Evolutionary conservation across 1,140 invertebrate genomes (phyloP), one percentile per base, ranked within the genome.

Genomic region (Cardiocondyla obscurior): DNA sequence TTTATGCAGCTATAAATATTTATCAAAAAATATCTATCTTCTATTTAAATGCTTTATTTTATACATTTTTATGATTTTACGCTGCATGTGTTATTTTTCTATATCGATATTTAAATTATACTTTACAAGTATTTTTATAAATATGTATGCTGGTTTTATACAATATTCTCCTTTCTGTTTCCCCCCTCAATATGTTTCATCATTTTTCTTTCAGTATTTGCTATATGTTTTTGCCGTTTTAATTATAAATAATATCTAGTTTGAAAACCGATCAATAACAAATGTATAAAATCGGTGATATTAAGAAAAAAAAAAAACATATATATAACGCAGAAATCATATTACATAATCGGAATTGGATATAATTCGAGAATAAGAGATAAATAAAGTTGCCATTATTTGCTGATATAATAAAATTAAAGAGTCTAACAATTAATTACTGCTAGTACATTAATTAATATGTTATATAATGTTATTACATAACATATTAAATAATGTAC

Each of bases 1-100:
- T 60, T 49, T 46, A 36, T 19, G n/a, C 10, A 46, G 28, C 8
- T 62, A 39, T 62, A 33, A 67, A 74, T 64, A 79, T 70, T 36
- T 8, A 55, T 55, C 7, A 25, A 25, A 36, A 22, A 14, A 33
- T 22, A 22, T 16, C 4, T 14, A 2, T n/a, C 55, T 33, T 58
- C 16, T 58, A 28, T 53, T 30, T 51, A 16, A 36, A 16, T n/a
- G 10, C 5, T 12, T 42, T 28, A 36, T 51, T 39, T 64, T 44
- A 19, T 14, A 55, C 28, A 22, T 64, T 65, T 53, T 69, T 30
- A 0, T 28, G 14, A 70, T 3, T 14, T 19, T 19, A 2, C 16
- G 16, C 19, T 70, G 14, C 39, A 33, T 10, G 72, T 30, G 14
- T 16, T 65, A 14, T 12, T 44, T 46, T 46, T 8, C 10, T 5